Percentiles rank a stretch among this genome's conserved stretches.
Conservation (phyloP, 2,797 vertebrate species). For the Rhodeus uyekii region DNA sequence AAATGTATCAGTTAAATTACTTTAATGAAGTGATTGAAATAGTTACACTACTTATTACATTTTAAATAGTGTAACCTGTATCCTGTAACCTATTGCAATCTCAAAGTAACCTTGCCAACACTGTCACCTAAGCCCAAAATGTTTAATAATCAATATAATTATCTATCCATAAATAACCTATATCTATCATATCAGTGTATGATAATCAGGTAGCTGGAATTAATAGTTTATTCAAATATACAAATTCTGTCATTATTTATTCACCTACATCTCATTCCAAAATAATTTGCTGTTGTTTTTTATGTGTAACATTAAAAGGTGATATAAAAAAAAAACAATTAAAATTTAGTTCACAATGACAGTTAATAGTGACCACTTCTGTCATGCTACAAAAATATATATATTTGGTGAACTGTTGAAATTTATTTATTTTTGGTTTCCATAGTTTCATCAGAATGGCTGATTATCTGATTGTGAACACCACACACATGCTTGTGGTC, state of each 20-base stretch:
- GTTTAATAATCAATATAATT: neutral
- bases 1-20: too few relatives aligned
- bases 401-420: neutral
- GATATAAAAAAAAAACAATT: too few relatives aligned
- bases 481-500: slow-evolving; percentile 78
- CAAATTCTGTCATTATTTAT: neutral
- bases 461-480: slow-evolving; percentile 83
- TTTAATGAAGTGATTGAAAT: too few relatives aligned
- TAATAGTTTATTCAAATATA: neutral
- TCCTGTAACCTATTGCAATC: too few relatives aligned
- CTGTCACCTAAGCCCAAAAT: neutral
- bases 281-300: neutral
- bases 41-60: too few relatives aligned
- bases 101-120: too few relatives aligned
- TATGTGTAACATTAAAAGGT: neutral
- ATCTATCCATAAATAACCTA: neutral
- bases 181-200: neutral
- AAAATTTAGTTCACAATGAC: too few relatives aligned
- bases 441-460: slow-evolving; percentile 84
- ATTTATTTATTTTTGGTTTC: slow-evolving; percentile 39
- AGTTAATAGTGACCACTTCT: neutral
- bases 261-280: neutral
- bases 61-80: too few relatives aligned
- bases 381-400: neutral
- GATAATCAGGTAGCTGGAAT: neutral